Conservation (phyloP, 2,888 invertebrate genomes). For the Lasioglossum leucozonium region DNA sequence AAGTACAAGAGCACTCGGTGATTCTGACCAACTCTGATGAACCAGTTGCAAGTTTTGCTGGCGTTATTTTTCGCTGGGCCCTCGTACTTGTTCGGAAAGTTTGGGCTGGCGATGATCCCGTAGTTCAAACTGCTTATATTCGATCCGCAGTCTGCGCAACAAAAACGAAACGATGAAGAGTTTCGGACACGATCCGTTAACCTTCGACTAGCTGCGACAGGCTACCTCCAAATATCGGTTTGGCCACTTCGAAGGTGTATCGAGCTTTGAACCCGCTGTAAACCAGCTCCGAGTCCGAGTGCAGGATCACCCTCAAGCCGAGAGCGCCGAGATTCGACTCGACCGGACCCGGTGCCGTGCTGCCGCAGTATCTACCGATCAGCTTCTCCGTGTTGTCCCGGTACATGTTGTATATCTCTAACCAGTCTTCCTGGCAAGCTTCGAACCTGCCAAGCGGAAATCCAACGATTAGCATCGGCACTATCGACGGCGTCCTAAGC, state of each 20-base stretch:
- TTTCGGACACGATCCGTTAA: too few species aligned
- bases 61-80: constrained; percentile 92
- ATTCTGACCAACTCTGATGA: constrained; percentile 93
- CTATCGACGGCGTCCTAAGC: background rate
- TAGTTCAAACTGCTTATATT: constrained; percentile 94
- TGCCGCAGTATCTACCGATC: constrained; percentile 96
- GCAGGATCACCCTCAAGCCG: constrained; percentile 94
- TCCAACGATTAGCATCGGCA: background rate
- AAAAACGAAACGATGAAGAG: background rate
- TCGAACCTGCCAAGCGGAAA: constrained; percentile 87
- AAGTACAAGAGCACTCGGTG: constrained; percentile 96
- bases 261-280: constrained; percentile 98
- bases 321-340: constrained; percentile 95
- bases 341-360: constrained; percentile 96
- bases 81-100: constrained; percentile 95
- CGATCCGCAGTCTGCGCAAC: constrained; percentile 92
- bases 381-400: constrained; percentile 92
- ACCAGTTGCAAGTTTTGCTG: constrained; percentile 98
- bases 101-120: constrained; percentile 94
- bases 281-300: constrained; percentile 94
- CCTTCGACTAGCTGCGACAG: background rate
- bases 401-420: constrained; percentile 96
- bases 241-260: constrained; percentile 96
- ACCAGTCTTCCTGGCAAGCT: constrained; percentile 96
- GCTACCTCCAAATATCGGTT: constrained; percentile 92